A percentile compares a stretch with the other conserved stretches of the same genome.
phyloP scores from a whole-genome alignment of 2,113 vertebrate species.

The Hucho hucho region DNA sequence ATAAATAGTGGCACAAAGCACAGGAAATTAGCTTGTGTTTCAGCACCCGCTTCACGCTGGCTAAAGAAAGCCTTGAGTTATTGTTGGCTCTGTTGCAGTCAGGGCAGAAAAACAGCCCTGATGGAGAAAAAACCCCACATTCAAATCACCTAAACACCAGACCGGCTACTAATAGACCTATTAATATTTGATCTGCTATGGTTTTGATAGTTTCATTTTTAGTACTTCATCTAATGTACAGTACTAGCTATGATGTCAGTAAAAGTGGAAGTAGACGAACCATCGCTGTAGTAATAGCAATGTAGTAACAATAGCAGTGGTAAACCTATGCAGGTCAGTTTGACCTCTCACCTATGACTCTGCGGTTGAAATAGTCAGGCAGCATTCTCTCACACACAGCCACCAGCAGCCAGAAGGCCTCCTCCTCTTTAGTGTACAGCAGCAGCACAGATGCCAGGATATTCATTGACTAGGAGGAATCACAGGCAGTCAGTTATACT shows the following conservation, averaged over 20 bases:
- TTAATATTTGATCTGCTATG: no score
- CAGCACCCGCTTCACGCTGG: background rate
- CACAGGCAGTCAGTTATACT: background rate
- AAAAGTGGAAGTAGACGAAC: no score
- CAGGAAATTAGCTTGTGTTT: constrained; percentile 51
- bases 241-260: no score
- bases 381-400: constrained; percentile 96
- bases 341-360: constrained; percentile 85
- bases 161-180: no score
- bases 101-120: background rate
- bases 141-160: background rate
- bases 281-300: no score
- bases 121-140: background rate
- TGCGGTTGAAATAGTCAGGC: constrained; percentile 94
- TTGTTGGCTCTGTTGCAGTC: background rate
- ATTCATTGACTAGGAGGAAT: constrained; percentile 89
- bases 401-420: constrained; percentile 96
- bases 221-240: no score
- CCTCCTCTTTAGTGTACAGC: constrained; percentile 93
- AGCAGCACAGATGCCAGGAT: constrained; percentile 93
- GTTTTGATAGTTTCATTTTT: no score
- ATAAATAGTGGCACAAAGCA: constrained; percentile 46
- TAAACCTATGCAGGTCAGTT: no score
- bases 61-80: constrained; percentile 1
- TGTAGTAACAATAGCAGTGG: no score